phyloP scores from a whole-genome alignment of 2,113 vertebrate species.

The Stigmatopora nigra region DNA sequence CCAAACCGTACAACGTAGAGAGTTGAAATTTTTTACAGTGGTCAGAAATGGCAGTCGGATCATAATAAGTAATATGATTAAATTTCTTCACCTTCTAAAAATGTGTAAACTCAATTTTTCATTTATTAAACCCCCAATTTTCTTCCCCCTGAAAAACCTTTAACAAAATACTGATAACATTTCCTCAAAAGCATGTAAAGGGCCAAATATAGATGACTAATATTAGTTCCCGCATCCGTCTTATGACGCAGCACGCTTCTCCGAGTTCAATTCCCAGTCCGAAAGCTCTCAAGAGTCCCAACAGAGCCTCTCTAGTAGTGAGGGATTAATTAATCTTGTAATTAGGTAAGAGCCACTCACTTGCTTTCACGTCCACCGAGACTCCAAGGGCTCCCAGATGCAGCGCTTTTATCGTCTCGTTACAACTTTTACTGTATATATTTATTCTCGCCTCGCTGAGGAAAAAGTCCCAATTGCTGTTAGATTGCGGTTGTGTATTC shows the following conservation, averaged over 20 bases:
- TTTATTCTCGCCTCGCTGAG: slow-evolving; percentile 39
- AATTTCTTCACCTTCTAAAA: too few relatives aligned
- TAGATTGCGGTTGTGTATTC: neutral
- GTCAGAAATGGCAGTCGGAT: too few relatives aligned
- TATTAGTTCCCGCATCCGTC: neutral
- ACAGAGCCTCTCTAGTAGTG: slow-evolving; percentile 48
- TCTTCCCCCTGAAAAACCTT: neutral
- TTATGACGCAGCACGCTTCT: slow-evolving; percentile 22
- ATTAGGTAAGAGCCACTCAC: slow-evolving; percentile 53
- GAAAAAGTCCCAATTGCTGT: neutral
- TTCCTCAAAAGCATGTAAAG: neutral
- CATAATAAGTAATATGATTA: too few relatives aligned
- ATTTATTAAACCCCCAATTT: too few relatives aligned
- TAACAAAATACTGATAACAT: neutral
- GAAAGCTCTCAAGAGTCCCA: slow-evolving; percentile 39
- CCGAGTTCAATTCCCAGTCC: slow-evolving; percentile 32
- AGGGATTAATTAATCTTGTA: slow-evolving; percentile 65
- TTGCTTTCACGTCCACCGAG: slow-evolving; percentile 44
- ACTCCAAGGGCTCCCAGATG: slow-evolving; percentile 28
- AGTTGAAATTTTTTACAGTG: too few relatives aligned
- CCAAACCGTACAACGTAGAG: too few relatives aligned
- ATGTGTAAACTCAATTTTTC: too few relatives aligned
- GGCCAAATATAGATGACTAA: slow-evolving; percentile 1
- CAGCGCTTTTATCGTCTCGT: slow-evolving; percentile 51
- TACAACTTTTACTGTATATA: slow-evolving; percentile 55